Percentiles rank a stretch among this genome's conserved stretches.
Conservation (phyloP, 1,140 invertebrate species). For the Papilio xuthus region DNA sequence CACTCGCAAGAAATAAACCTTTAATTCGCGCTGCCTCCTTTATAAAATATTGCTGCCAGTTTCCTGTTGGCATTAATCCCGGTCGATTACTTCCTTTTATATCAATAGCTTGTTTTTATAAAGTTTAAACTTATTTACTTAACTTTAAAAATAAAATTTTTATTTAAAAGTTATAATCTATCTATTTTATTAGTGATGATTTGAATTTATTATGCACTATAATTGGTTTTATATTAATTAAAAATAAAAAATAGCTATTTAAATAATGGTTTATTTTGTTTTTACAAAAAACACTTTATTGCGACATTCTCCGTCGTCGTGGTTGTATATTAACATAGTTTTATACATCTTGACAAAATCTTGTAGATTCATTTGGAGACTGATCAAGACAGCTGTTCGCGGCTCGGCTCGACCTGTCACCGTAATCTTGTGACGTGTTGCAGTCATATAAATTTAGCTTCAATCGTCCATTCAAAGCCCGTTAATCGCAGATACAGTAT, state of each 20-base stretch:
- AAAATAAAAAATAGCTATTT: no score
- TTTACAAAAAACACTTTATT: background rate
- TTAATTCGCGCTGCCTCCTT: conserved; percentile 68
- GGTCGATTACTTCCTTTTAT: conserved; percentile 34
- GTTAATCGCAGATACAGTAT: conserved; percentile 77
- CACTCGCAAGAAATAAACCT: conserved; percentile 75
- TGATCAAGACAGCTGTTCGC: conserved; percentile 67
- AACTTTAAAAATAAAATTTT: no score
- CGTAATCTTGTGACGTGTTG: conserved; percentile 66
- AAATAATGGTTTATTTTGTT: no score
- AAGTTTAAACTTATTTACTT: background rate
- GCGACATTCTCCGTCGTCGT: conserved; percentile 9
- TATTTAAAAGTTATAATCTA: no score
- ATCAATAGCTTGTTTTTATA: conserved; percentile 32
- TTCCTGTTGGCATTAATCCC: conserved; percentile 41
- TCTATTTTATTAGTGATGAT: no score
- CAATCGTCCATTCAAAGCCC: conserved; percentile 70
- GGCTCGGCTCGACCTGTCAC: conserved; percentile 52
- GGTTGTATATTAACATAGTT: background rate
- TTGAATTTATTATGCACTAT: no score
- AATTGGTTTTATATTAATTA: no score
- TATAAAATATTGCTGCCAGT: conserved; percentile 59
- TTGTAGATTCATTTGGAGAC: conserved; percentile 46
- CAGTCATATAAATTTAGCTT: conserved; percentile 78
- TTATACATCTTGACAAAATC: conserved; percentile 35